Evolutionary conservation across 2,888 invertebrate genomes (phyloP).

Genomic region (Caenorhabditis parvicauda): DNA sequence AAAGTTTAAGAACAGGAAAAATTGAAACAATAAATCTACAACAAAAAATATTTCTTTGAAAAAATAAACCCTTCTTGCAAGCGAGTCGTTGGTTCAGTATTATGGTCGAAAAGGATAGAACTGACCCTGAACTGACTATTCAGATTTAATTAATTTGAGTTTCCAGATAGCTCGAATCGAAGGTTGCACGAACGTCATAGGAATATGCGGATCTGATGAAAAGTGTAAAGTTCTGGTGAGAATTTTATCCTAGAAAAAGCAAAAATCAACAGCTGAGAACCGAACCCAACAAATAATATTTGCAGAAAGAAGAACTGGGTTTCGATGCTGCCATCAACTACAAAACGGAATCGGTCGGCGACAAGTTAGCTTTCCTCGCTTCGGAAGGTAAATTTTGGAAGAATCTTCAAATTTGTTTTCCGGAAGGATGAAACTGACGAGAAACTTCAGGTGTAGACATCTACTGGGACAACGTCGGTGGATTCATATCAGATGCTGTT

Average conservation of each 20-base stretch:
- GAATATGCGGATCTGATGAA: conserved; percentile 64
- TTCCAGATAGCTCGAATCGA: conserved; percentile 61
- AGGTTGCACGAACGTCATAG: conserved; percentile 63
- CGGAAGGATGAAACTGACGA: too few relatives aligned
- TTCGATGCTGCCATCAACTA: conserved; percentile 64
- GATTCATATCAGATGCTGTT: conserved; percentile 63
- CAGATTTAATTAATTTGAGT: too few relatives aligned
- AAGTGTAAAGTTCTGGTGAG: conserved; percentile 62
- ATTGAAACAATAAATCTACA: too few relatives aligned
- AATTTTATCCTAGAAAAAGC: background rate
- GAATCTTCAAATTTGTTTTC: too few relatives aligned
- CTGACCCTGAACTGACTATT: too few relatives aligned
- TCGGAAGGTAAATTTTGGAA: too few relatives aligned
- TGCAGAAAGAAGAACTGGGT: conserved; percentile 48
- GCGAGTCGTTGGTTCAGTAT: too few relatives aligned
- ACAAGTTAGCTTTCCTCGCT: conserved; percentile 54
- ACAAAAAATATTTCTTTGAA: too few relatives aligned
- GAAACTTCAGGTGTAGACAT: conserved; percentile 64
- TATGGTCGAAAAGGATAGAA: too few relatives aligned
- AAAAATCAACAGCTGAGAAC: conserved; percentile 13
- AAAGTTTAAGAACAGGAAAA: too few relatives aligned
- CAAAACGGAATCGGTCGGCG: conserved; percentile 52
- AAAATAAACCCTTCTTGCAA: too few relatives aligned
- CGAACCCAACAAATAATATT: too few relatives aligned
- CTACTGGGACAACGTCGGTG: conserved; percentile 66